These are phyloP conservation scores for Zaprionus tsacasi DNA, from an alignment of 1,140 invertebrate genomes.

Conservation along the genomic window DNA sequence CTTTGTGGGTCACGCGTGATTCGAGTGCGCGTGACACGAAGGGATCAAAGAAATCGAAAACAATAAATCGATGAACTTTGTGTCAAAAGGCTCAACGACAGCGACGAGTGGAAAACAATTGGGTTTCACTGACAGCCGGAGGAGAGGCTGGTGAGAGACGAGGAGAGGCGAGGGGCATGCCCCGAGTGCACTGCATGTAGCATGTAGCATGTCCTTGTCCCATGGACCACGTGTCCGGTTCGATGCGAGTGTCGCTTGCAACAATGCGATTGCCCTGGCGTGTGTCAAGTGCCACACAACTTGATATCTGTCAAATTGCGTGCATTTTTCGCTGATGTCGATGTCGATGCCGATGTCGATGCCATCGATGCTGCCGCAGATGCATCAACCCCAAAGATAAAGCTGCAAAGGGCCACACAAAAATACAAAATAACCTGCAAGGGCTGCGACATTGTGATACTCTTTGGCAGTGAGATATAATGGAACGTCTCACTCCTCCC, in stretches of 20 bases:
- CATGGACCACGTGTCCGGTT: not conserved
- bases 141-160: not conserved
- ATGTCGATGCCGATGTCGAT: not conserved
- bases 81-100: constrained; percentile 28
- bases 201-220: too few relatives aligned
- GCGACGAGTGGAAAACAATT: constrained; percentile 35
- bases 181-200: not conserved
- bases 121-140: constrained; percentile 16
- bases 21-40: constrained; percentile 44
- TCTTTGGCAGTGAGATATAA: not conserved
- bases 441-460: not conserved
- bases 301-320: constrained; percentile 63
- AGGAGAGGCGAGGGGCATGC: not conserved
- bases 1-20: constrained; percentile 3
- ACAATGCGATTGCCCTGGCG: constrained; percentile 47
- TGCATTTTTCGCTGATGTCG: constrained; percentile 45
- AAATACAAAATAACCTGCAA: not conserved
- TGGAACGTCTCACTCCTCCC: not conserved
- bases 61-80: constrained; percentile 42
- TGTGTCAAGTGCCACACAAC: constrained; percentile 60
- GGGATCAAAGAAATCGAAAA: constrained; percentile 24
- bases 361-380: not conserved
- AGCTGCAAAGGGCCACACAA: not conserved
- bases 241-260: constrained; percentile 22
- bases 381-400: constrained; percentile 17